Evolutionary conservation across 2,113 vertebrate genomes (phyloP), one percentile per base, ranked within the genome.

Genomic region (Prunella himalayana): DNA sequence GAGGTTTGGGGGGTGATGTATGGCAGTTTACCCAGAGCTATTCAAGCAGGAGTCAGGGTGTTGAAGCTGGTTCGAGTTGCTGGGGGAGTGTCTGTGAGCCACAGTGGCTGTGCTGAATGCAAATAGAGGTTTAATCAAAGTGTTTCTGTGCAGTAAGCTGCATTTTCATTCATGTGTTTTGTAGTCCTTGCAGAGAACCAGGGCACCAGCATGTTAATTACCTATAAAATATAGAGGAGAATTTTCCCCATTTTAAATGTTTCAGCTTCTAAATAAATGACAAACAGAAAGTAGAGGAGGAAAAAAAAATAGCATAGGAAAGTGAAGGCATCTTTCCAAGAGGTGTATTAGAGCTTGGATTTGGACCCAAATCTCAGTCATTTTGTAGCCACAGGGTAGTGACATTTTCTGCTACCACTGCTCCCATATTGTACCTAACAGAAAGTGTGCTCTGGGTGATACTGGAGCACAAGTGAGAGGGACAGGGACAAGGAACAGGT

Each of bases 61-160:
- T 51, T 77, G 22, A 0, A 70, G 42, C 35, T 31, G 27, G 8
- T 60, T 66, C 0, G 0, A 51, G 35, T 63, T 83, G 82, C 72
- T 56, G 53, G 51, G 49, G 80, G 56, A 76, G 41, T 16, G 51
- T 47, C 64, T 78, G 59, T 22, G 69, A 84, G 84, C 53, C 31
- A 25, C 77, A 28, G 54, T 33, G 54, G 4, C 56, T 86, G 71
- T 49, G 68, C 82, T 75, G 92, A 93, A 92, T 93, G 76, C 68
- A 91, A 86, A 93, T n/a, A 44, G 64, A 51, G 42, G 19, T 81
- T 78, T 68, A 78, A 82, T 94, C 68, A 81, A 86, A 95, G 54
- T 27, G 25, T 17, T 37, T 90, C 72, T 88, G 69, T 88, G 60
- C 44, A 5, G 11, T 28, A 68, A 60, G 42, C 61, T 82, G 73